A percentile compares a stretch with the other conserved stretches of the same genome.
phyloP scores from a whole-genome alignment of 1,140 invertebrate genomes.

The Macrotrachela quadricornifera region DNA sequence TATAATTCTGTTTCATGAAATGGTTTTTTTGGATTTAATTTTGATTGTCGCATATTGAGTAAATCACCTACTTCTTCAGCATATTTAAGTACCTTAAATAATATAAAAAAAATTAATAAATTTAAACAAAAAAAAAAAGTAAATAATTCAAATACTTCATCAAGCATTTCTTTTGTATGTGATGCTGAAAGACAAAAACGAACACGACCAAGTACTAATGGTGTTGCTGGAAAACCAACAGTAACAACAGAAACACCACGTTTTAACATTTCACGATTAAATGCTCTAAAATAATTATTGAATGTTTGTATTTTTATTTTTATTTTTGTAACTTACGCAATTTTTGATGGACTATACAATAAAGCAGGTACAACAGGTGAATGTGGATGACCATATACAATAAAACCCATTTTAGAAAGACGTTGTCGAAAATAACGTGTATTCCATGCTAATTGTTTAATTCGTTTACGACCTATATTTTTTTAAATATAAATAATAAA shows the following conservation, averaged over 20 bases:
- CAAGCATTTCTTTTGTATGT: slow-evolving; percentile 83
- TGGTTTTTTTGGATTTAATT: not conserved
- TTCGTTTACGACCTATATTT: slow-evolving; percentile 40
- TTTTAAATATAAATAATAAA: slow-evolving; percentile 49
- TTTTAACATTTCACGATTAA: slow-evolving; percentile 53
- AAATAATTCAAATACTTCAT: no score
- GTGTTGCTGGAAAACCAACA: slow-evolving; percentile 90
- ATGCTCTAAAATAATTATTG: not conserved
- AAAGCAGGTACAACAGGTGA: slow-evolving; percentile 88
- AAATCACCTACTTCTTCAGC: slow-evolving; percentile 25
- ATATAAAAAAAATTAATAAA: not conserved
- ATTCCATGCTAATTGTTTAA: slow-evolving; percentile 55
- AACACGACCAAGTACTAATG: slow-evolving; percentile 71
- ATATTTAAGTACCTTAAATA: slow-evolving; percentile 13
- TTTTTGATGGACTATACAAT: slow-evolving; percentile 78
- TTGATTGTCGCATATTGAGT: slow-evolving; percentile 23
- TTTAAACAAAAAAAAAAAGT: slow-evolving; percentile 20
- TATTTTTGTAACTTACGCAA: slow-evolving; percentile 40
- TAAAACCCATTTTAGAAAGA: slow-evolving; percentile 71
- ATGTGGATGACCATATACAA: slow-evolving; percentile 78
- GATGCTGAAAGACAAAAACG: slow-evolving; percentile 84
- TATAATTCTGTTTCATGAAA: not conserved
- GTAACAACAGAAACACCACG: slow-evolving; percentile 73
- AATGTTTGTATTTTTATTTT: not conserved
- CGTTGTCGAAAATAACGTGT: slow-evolving; percentile 63